Base-by-base conservation (phyloP, 2,797 vertebrate species). In the Glossophaga mutica region DNA sequence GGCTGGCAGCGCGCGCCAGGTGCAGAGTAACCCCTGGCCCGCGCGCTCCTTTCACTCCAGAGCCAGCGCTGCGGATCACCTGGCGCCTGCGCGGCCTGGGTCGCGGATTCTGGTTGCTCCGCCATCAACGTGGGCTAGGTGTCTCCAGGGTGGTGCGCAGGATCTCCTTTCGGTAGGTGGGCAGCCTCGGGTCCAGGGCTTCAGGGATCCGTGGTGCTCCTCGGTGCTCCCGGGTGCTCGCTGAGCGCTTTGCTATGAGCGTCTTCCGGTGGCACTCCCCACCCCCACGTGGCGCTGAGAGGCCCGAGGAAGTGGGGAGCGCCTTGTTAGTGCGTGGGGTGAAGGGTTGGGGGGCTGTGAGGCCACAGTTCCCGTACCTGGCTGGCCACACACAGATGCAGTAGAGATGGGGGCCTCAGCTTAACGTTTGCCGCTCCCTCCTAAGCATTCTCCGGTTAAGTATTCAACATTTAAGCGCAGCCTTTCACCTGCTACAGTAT, bases 101-200 rank as follows among this genome's bases (percentile, higher is more conserved):
- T 65, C 22, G 14, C 6, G 9, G 48, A 57, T 9, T 48, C 15
- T 2, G 50, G 46, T 46, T 12, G 32, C 15, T 26, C 4, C 3
- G 0, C 11, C 26, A 2, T 42, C 12, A 9, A 6, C 34, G 12
- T 16, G 87, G 10, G 24, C 22, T 8, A 24, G 50, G 77, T 34
- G 90, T 76, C 3, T 2, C 15, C 9, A 2, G 59, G 19, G 62
- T 37, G 79, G 21, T 57, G 90, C 32, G 9, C 65, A 8, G n/a
- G 44, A 42, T 24, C 5, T 24, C 5, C 2, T 71, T 90, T 34
- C 9, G 71, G 92, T 91, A 93, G 67, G 95, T 90, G 71, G 15
- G 37, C n/a, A 15, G 70, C 22, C 32, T 77, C 21, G 15, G 74
- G 18, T 52, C 42, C 2, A 18, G 34, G 50, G 37, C 62, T 44